Evolutionary conservation across 2,888 invertebrate genomes (phyloP).

Genomic region (Myopa testacea): DNA sequence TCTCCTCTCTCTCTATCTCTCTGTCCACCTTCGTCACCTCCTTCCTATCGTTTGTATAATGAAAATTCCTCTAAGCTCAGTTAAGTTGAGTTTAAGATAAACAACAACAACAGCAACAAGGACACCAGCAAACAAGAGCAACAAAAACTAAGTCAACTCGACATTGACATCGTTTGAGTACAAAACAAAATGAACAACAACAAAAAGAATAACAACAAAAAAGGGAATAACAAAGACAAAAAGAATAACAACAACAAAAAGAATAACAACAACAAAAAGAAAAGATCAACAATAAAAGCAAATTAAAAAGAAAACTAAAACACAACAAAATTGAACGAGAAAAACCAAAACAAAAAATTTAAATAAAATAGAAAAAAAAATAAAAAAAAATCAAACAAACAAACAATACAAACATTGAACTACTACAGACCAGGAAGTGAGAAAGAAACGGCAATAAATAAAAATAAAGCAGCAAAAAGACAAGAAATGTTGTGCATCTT

Average conservation of each 20-base stretch:
- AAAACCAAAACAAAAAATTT: background rate
- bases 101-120: background rate
- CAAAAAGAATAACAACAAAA: background rate
- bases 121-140: background rate
- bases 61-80: background rate
- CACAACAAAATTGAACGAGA: too few species aligned
- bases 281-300: background rate
- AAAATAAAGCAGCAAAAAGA: too few species aligned
- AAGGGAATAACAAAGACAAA: background rate
- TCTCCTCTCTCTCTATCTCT: background rate
- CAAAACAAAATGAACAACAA: background rate
- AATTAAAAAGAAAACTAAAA: background rate
- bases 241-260: background rate
- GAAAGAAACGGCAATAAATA: too few species aligned
- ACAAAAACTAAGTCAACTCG: background rate
- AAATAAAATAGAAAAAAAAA: background rate
- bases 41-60: background rate
- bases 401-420: too few species aligned
- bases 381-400: too few species aligned
- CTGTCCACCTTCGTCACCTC: background rate
- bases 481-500: too few species aligned
- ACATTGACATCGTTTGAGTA: constrained; percentile 24
- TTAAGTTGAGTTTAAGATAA: constrained; percentile 9
- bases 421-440: too few species aligned
- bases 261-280: too few species aligned